Conservation (phyloP, 2,888 invertebrate genomes). For the Mystacides longicornis region DNA sequence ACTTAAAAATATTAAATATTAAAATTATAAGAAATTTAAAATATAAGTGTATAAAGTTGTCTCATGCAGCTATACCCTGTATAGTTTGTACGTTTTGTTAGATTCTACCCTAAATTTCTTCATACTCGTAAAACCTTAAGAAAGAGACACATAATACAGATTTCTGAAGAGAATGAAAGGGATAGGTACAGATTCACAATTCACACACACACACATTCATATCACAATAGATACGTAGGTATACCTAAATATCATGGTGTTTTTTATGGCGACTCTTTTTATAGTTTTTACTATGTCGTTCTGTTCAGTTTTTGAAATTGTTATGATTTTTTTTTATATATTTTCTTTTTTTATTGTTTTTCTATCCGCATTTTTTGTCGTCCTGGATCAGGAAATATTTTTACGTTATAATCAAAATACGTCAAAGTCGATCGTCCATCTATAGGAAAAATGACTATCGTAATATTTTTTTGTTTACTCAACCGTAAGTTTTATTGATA, state of each 20-base stretch:
- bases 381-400: neutral
- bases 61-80: too few species aligned
- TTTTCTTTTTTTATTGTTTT: neutral
- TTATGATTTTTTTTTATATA: conserved; percentile 8
- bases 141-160: neutral
- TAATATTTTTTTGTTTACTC: neutral
- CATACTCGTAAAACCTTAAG: conserved; percentile 11
- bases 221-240: too few species aligned
- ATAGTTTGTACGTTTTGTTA: too few species aligned
- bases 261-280: conserved; percentile 19
- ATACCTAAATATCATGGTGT: too few species aligned
- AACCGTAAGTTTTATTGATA: too few species aligned
- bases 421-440: neutral
- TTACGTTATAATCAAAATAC: neutral
- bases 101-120: neutral
- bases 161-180: too few species aligned
- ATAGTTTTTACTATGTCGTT: conserved; percentile 22
- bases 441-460: neutral
- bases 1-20: too few species aligned
- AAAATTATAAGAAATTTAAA: too few species aligned
- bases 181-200: neutral
- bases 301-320: conserved; percentile 14
- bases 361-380: neutral
- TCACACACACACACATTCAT: too few species aligned
- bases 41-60: too few species aligned